A percentile compares a stretch with the other conserved stretches of the same genome.
phyloP scores from a whole-genome alignment of 2,888 invertebrate genomes.

The Hololepta plana region DNA sequence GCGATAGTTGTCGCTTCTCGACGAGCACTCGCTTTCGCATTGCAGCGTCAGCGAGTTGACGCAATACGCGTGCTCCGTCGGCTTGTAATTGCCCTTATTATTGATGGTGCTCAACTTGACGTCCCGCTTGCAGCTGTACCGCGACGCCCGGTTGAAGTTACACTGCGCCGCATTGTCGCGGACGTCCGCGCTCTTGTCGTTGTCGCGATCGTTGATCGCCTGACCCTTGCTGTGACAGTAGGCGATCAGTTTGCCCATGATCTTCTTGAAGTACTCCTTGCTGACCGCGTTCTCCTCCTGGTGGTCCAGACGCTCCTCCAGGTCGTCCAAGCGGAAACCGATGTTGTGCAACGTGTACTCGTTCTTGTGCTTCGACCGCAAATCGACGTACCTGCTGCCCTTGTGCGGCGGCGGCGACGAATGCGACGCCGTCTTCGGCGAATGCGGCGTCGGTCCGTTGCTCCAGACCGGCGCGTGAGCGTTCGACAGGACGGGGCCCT shows the following conservation, averaged over 20 bases:
- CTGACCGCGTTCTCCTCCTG: constrained; percentile 23
- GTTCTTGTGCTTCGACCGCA: constrained; percentile 8
- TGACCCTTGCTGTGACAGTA: constrained; percentile 11
- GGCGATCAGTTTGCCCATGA: constrained; percentile 21
- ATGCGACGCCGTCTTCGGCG: neutral
- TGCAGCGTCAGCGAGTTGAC: too few relatives aligned
- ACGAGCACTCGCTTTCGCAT: too few relatives aligned
- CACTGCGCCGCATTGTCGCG: too few relatives aligned
- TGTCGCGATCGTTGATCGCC: too few relatives aligned
- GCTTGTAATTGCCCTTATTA: too few relatives aligned
- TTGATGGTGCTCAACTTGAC: too few relatives aligned
- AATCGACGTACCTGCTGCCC: constrained; percentile 4
- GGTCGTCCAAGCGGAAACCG: constrained; percentile 14
- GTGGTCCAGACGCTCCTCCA: constrained; percentile 18
- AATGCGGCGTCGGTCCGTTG: neutral
- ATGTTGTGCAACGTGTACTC: constrained; percentile 13
- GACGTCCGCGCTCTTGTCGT: neutral
- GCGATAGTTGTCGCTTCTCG: neutral
- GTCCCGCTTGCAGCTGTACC: too few relatives aligned
- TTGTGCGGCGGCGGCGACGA: neutral
- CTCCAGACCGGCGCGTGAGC: constrained; percentile 7
- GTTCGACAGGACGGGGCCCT: constrained; percentile 18
- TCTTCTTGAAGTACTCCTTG: constrained; percentile 23
- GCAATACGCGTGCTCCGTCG: too few relatives aligned
- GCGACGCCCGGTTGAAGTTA: too few relatives aligned